phyloP scores from a whole-genome alignment of 1,140 invertebrate species.

The Pollicipes pollicipes region DNA sequence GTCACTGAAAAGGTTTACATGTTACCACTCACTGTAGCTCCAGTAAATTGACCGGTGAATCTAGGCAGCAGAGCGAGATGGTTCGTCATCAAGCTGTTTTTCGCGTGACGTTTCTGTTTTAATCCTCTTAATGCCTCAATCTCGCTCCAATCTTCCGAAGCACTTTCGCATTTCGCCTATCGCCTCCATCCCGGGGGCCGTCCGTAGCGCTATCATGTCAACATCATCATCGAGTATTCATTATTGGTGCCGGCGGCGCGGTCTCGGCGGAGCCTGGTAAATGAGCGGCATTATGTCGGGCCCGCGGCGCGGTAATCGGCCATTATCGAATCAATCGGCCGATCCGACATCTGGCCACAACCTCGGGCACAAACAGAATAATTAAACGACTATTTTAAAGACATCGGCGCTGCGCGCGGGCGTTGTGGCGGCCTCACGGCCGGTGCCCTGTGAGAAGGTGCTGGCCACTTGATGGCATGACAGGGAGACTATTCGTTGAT shows the following conservation, averaged over 20 bases:
- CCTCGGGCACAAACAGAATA: background rate
- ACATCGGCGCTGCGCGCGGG: background rate
- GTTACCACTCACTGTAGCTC: too few species aligned
- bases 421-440: too few species aligned
- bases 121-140: background rate
- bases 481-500: too few species aligned
- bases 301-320: background rate
- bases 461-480: too few species aligned
- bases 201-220: background rate
- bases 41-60: background rate
- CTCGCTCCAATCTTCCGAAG: background rate
- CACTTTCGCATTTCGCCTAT: background rate
- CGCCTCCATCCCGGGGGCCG: background rate
- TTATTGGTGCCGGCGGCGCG: background rate
- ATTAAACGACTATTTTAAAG: slow-evolving; percentile 2
- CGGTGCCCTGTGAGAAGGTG: too few species aligned
- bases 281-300: background rate
- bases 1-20: too few species aligned
- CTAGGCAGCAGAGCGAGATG: too few species aligned
- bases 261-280: background rate
- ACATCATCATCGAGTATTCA: background rate
- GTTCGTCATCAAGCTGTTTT: background rate
- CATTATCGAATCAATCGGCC: background rate
- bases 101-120: background rate
- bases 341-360: background rate